These are phyloP conservation scores for Sarcophaga peregrina DNA, from an alignment of 1,140 invertebrate genomes.

Conservation along the genomic window DNA sequence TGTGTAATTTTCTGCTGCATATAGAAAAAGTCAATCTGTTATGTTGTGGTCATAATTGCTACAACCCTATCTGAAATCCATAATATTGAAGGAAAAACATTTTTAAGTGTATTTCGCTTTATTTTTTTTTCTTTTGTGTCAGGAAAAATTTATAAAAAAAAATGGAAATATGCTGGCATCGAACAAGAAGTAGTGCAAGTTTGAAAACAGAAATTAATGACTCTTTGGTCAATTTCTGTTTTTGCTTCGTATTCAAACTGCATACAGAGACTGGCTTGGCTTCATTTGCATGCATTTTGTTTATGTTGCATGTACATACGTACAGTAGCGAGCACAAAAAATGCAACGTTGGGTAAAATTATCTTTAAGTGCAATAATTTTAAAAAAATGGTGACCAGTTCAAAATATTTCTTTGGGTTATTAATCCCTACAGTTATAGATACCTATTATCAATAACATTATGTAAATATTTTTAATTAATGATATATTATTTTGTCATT, in stretches of 20 bases:
- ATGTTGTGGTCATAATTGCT: constrained; percentile 31
- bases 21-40: constrained; percentile 36
- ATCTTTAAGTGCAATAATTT: too few species aligned
- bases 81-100: neutral
- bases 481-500: too few species aligned
- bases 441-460: too few species aligned
- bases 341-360: too few species aligned
- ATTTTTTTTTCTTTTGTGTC: neutral
- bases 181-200: constrained; percentile 20
- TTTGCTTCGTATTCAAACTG: neutral
- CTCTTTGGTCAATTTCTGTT: neutral
- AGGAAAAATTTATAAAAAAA: neutral
- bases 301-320: neutral
- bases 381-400: too few species aligned
- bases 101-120: neutral
- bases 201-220: constrained; percentile 30
- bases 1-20: neutral
- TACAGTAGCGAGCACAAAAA: too few species aligned
- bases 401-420: too few species aligned
- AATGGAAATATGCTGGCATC: neutral
- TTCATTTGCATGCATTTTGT: neutral
- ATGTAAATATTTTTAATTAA: too few species aligned
- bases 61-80: constrained; percentile 31
- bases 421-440: too few species aligned
- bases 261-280: neutral